Evolutionary conservation across 2,797 vertebrate genomes (phyloP).

Genomic region (Sphenodon punctatus): DNA sequence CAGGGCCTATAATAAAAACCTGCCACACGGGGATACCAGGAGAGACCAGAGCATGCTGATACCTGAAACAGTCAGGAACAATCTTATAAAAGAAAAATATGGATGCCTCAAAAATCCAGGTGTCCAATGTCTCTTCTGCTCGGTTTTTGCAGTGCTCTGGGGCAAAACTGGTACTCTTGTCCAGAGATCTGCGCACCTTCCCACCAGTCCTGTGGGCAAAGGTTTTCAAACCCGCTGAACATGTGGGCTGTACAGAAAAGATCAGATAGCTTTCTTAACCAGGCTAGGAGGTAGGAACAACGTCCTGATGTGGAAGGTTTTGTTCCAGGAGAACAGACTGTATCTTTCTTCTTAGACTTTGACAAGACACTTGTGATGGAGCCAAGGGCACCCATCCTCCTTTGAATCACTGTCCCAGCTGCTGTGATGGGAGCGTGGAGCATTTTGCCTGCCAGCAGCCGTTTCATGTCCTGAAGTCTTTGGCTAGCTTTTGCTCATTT

Average conservation of each 20-base stretch:
- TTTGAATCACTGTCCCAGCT: neutral
- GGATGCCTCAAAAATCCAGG: no score
- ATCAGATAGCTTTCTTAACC: neutral
- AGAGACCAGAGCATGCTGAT: no score
- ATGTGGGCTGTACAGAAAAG: neutral
- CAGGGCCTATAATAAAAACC: no score
- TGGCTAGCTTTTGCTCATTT: neutral
- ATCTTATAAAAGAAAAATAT: no score
- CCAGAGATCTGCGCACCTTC: neutral
- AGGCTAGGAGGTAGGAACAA: conserved; percentile 7
- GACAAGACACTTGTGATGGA: neutral
- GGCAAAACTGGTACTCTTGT: neutral
- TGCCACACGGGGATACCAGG: no score
- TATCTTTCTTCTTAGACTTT: neutral
- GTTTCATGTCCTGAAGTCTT: neutral
- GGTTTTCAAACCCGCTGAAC: neutral
- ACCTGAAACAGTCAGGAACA: no score
- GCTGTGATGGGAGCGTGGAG: neutral
- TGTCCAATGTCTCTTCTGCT: no score
- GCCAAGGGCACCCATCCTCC: neutral
- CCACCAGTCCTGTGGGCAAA: neutral
- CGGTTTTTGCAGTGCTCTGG: neutral
- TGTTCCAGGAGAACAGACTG: neutral
- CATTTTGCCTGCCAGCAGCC: neutral
- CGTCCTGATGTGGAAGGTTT: neutral